A percentile compares a stretch with the other conserved stretches of the same genome.
Conservation (phyloP, 2,797 vertebrate genomes). For the Phrynocephalus guinanensis region DNA sequence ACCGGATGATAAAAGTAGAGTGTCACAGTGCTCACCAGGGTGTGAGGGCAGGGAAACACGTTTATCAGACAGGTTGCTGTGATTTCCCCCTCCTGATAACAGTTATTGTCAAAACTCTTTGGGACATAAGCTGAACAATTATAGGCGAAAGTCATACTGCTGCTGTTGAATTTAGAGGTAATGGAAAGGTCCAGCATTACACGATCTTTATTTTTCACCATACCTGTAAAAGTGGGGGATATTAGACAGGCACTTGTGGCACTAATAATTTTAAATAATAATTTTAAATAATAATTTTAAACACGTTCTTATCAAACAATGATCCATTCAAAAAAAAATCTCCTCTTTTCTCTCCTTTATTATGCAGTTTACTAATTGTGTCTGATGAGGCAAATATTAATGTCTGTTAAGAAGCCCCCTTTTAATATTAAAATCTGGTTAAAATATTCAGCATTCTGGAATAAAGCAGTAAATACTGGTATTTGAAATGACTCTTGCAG, state of each 20-base stretch:
- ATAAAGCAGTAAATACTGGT: conserved; percentile 34
- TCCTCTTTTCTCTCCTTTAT: conserved; percentile 45
- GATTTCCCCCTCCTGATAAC: conserved; percentile 74
- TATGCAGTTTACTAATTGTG: conserved; percentile 43
- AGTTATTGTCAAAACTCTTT: conserved; percentile 78
- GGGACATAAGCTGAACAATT: conserved; percentile 69
- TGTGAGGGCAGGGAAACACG: conserved; percentile 81
- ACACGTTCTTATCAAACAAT: conserved; percentile 16
- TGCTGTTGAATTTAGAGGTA: conserved; percentile 62
- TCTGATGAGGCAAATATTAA: conserved; percentile 48
- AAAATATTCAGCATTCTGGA: conserved; percentile 31
- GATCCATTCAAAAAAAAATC: conserved; percentile 21
- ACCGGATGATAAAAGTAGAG: conserved; percentile 83
- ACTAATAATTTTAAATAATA: conserved; percentile 35
- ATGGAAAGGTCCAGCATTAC: conserved; percentile 49
- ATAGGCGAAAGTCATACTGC: conserved; percentile 64
- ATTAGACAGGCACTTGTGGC: conserved; percentile 43
- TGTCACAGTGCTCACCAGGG: conserved; percentile 82
- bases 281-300: conserved; percentile 12
- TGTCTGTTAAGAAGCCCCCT: conserved; percentile 21
- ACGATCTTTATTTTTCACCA: conserved; percentile 36
- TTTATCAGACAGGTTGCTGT: conserved; percentile 80
- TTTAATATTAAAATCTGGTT: conserved; percentile 46
- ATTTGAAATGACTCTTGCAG: conserved; percentile 25
- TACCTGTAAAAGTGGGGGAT: conserved; percentile 50